A percentile compares a stretch with the other conserved stretches of the same genome.
Evolutionary conservation across 1,140 invertebrate genomes (phyloP).

Genomic region (Uloborus diversus): DNA sequence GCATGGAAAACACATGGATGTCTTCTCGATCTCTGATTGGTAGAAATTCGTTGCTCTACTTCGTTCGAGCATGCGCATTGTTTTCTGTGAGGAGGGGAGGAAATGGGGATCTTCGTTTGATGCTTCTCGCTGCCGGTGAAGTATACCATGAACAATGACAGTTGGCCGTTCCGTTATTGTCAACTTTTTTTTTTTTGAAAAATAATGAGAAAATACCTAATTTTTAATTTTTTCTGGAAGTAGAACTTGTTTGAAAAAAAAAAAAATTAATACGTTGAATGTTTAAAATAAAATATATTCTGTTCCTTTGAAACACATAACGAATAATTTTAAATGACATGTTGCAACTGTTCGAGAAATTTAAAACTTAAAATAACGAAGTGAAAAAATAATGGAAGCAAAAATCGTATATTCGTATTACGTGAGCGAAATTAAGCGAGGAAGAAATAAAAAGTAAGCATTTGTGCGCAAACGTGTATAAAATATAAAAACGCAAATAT

Average conservation of each 20-base stretch:
- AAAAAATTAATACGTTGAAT: not conserved
- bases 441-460: too few species aligned
- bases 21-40: conserved; percentile 39
- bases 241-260: not conserved
- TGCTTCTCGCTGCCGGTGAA: conserved; percentile 42
- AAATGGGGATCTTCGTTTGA: conserved; percentile 21
- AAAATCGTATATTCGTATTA: too few species aligned
- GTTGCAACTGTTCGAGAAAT: too few species aligned
- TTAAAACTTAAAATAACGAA: too few species aligned
- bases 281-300: too few species aligned
- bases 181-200: not conserved
- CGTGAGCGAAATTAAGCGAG: too few species aligned
- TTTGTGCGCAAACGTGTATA: too few species aligned
- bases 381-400: too few species aligned
- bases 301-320: too few species aligned
- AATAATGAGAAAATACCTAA: not conserved
- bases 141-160: conserved; percentile 26
- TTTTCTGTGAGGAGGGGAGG: not conserved
- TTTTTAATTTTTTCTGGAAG: not conserved
- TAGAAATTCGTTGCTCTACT: conserved; percentile 51
- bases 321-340: too few species aligned
- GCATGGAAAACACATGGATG: conserved; percentile 42
- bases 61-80: conserved; percentile 34
- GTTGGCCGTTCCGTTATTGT: not conserved
- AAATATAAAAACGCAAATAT: too few species aligned